These are phyloP conservation scores for Tachycineta bicolor DNA, from an alignment of 2,113 vertebrate species.

Conservation along the genomic window DNA sequence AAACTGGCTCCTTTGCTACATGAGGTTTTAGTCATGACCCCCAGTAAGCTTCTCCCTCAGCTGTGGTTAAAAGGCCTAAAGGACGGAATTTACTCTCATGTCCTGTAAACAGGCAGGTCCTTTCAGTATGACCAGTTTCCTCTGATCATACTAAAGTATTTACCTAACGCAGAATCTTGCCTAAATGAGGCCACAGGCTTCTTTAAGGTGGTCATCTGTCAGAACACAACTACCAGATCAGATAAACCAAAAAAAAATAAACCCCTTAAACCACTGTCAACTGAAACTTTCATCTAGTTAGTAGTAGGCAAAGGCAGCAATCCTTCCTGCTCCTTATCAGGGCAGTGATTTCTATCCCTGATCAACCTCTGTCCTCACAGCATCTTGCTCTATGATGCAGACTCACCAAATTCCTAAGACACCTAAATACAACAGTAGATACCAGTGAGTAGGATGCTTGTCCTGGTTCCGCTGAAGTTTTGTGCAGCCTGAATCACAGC, in stretches of 20 bases:
- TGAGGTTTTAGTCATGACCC: not conserved
- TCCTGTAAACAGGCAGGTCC: not conserved
- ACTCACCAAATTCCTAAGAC: not conserved
- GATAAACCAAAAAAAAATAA: not conserved
- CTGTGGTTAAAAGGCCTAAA: not conserved
- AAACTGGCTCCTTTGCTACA: not conserved
- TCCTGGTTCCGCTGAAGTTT: not conserved
- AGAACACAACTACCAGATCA: not conserved
- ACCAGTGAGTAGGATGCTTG: not conserved
- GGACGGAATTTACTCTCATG: not conserved
- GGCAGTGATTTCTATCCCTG: not conserved
- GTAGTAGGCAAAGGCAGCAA: rapidly evolving
- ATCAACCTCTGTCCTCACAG: not conserved
- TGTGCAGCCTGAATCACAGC: not conserved
- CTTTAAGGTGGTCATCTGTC: not conserved
- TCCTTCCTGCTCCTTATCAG: not conserved
- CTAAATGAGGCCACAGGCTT: not conserved
- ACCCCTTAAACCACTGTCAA: not conserved
- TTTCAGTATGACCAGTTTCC: not conserved
- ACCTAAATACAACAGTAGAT: not conserved
- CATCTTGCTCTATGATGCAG: not conserved
- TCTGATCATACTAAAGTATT: not conserved
- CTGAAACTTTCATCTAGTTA: not conserved
- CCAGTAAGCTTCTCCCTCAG: not conserved
- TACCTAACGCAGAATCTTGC: not conserved